Conservation (phyloP, 2,888 invertebrate genomes). For the Mesorhabditis sp. region DNA sequence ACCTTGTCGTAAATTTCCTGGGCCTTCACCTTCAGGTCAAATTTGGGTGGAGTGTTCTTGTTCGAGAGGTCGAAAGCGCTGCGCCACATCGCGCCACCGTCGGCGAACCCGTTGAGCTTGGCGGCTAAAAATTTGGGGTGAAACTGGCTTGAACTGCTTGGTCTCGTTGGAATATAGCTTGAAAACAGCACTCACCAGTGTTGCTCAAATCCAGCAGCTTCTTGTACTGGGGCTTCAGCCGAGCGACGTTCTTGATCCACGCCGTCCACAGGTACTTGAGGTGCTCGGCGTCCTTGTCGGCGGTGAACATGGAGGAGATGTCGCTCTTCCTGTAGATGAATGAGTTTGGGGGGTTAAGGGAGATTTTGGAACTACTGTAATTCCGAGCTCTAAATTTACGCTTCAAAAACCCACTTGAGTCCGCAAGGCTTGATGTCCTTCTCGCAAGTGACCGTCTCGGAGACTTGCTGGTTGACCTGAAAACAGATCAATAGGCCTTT, state of each 20-base stretch:
- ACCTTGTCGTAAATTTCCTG: conserved; percentile 46
- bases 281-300: conserved; percentile 35
- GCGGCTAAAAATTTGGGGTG: conserved; percentile 40
- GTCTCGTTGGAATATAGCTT: background rate
- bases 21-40: conserved; percentile 44
- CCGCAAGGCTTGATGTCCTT: conserved; percentile 48
- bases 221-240: conserved; percentile 37
- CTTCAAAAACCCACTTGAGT: conserved; percentile 27
- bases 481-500: conserved; percentile 5
- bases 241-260: conserved; percentile 28
- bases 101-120: conserved; percentile 48
- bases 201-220: conserved; percentile 48
- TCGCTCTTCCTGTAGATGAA: conserved; percentile 33
- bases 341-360: background rate
- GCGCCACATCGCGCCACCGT: conserved; percentile 57
- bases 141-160: background rate
- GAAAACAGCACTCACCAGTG: conserved; percentile 28
- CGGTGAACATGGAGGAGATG: conserved; percentile 36
- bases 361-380: background rate
- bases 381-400: conserved; percentile 19
- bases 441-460: conserved; percentile 47
- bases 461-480: conserved; percentile 42
- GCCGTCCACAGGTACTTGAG: conserved; percentile 36
- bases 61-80: conserved; percentile 52
- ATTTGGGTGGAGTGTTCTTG: conserved; percentile 21